Percentiles rank a stretch among this genome's conserved stretches.
These are phyloP conservation scores for Cottus gobio DNA, from an alignment of 2,113 vertebrate genomes.

Conservation along the genomic window DNA sequence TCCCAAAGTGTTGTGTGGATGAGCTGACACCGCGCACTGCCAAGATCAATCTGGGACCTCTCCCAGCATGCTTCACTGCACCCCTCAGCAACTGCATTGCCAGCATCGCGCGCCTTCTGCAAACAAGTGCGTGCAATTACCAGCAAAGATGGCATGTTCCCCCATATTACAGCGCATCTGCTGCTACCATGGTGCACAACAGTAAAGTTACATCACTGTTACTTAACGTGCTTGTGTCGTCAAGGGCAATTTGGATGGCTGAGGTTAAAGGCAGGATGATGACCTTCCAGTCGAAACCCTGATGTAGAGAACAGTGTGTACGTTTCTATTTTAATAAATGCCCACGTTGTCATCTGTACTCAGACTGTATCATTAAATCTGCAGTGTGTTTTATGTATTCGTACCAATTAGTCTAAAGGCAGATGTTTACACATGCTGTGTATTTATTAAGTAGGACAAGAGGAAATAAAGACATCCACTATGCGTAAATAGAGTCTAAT, in stretches of 20 bases:
- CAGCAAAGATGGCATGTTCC: not conserved
- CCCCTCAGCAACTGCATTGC: conserved; percentile 31
- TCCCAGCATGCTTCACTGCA: conserved; percentile 35
- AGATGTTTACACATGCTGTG: not conserved
- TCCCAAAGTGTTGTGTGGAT: conserved; percentile 75
- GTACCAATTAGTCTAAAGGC: not conserved
- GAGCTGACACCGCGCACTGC: conserved; percentile 73
- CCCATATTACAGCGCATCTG: not conserved
- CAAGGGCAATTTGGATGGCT: too few relatives aligned
- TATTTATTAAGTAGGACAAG: not conserved
- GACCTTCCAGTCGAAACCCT: too few relatives aligned
- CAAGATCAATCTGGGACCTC: not conserved
- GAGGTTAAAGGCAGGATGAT: not conserved
- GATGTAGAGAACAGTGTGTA: not conserved
- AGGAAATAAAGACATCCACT: not conserved
- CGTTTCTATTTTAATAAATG: not conserved
- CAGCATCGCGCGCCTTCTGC: conserved; percentile 23
- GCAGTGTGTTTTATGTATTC: not conserved
- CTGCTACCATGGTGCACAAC: not conserved
- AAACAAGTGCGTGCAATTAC: not conserved
- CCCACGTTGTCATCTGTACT: not conserved
- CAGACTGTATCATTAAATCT: not conserved
- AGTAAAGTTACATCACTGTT: not conserved
- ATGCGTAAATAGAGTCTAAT: conserved; percentile 2
- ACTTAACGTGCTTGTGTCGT: not conserved